phyloP scores from a whole-genome alignment of 2,888 invertebrate species.

The Agrotis ipsilon region DNA sequence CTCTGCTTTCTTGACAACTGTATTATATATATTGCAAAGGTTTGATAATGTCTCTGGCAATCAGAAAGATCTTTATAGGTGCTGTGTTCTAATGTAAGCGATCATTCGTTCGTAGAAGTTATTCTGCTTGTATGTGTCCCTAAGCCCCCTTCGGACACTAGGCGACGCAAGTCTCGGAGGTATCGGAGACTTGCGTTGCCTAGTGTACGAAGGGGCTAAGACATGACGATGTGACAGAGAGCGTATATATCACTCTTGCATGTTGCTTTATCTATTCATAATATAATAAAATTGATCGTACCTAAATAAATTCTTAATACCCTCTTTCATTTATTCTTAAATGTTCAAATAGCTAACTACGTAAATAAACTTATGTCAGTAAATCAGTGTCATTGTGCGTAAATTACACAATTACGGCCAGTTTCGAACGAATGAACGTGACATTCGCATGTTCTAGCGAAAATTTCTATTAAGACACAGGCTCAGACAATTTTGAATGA shows the following conservation, averaged over 20 bases:
- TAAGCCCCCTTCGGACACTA: no score
- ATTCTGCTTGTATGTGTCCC: background rate
- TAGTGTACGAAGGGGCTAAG: no score
- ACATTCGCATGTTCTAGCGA: background rate
- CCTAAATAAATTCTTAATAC: background rate
- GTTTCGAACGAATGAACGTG: background rate
- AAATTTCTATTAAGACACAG: background rate
- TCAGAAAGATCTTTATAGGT: constrained; percentile 26
- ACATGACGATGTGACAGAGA: no score
- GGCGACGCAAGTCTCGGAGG: no score
- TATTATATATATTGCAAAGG: constrained; percentile 3
- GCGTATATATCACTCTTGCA: background rate
- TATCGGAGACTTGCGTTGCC: no score
- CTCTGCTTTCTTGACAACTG: constrained; percentile 15
- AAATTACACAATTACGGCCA: background rate
- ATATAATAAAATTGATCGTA: no score
- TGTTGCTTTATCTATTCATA: background rate
- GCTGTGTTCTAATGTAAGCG: constrained; percentile 1
- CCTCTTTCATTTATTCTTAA: no score
- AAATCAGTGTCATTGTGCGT: background rate
- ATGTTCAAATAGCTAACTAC: background rate
- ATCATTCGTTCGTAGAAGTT: no score
- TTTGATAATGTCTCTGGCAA: constrained; percentile 32
- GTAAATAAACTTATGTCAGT: background rate
- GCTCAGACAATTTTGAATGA: constrained; percentile 11